These are phyloP conservation scores for Limnephilus marmoratus DNA, from an alignment of 2,888 invertebrate genomes.

Conservation along the genomic window DNA sequence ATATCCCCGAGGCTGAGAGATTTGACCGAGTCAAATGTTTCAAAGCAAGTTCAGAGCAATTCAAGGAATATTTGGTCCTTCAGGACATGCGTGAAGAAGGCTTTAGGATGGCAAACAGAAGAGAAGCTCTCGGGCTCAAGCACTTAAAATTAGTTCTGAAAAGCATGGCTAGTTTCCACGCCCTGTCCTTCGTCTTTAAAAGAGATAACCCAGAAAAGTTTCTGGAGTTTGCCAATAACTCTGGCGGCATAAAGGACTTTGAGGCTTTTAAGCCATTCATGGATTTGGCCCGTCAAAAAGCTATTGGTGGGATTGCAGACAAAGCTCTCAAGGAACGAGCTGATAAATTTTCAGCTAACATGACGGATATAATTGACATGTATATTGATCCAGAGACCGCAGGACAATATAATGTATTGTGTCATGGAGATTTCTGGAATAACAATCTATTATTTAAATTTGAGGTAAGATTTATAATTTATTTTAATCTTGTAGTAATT, in stretches of 20 bases:
- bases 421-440: constrained; percentile 53
- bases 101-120: constrained; percentile 45
- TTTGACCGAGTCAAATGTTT: constrained; percentile 44
- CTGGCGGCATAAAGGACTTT: not conserved
- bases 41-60: constrained; percentile 3
- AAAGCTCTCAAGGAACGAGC: not conserved
- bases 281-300: not conserved
- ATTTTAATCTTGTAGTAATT: too few relatives aligned
- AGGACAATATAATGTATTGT: constrained; percentile 42
- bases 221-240: not conserved
- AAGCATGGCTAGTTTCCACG: constrained; percentile 69
- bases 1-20: constrained; percentile 9
- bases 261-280: not conserved
- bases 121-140: constrained; percentile 67
- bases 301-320: constrained; percentile 22
- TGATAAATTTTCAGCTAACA: constrained; percentile 5
- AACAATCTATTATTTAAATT: constrained; percentile 71
- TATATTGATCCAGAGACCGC: not conserved
- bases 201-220: constrained; percentile 67
- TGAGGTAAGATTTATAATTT: constrained; percentile 68
- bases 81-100: constrained; percentile 53
- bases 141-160: constrained; percentile 67
- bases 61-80: constrained; percentile 67
- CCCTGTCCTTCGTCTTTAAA: constrained; percentile 68
- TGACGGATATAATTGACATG: constrained; percentile 3